Percentiles rank a stretch among this genome's conserved stretches.
Conservation (phyloP, 2,888 invertebrate species). For the Leptogaster cylindrica region DNA sequence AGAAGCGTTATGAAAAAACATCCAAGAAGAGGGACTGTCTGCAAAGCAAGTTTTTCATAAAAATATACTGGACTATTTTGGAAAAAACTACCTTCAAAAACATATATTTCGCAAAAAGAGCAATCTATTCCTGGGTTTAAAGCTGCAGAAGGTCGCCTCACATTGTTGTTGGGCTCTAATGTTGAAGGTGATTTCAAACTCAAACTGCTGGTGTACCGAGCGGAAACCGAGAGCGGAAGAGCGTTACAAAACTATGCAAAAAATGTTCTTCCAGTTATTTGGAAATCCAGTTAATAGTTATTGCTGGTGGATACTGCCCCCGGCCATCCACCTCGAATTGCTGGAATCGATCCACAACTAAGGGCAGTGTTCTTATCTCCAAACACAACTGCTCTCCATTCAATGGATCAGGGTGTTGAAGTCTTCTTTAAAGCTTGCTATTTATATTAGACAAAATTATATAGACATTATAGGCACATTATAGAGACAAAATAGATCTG, state of each 20-base stretch:
- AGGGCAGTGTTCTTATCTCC: neutral
- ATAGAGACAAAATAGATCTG: no score
- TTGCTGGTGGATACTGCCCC: neutral
- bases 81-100: neutral
- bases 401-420: neutral
- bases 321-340: neutral
- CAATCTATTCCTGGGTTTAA: constrained; percentile 9
- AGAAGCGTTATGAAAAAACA: neutral
- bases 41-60: neutral
- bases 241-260: neutral
- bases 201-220: neutral
- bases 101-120: constrained; percentile 10
- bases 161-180: constrained; percentile 6
- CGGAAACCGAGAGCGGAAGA: neutral
- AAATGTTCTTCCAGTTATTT: neutral
- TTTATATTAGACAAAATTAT: neutral
- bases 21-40: neutral
- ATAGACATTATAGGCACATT: neutral
- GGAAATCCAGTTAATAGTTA: neutral
- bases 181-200: constrained; percentile 2
- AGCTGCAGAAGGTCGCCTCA: constrained; percentile 4
- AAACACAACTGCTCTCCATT: neutral
- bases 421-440: neutral
- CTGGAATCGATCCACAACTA: neutral
- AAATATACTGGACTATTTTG: neutral